Percentiles rank a stretch among this genome's conserved stretches.
Evolutionary conservation across 1,140 invertebrate genomes (phyloP).

Genomic region (Drosophila ananassae): DNA sequence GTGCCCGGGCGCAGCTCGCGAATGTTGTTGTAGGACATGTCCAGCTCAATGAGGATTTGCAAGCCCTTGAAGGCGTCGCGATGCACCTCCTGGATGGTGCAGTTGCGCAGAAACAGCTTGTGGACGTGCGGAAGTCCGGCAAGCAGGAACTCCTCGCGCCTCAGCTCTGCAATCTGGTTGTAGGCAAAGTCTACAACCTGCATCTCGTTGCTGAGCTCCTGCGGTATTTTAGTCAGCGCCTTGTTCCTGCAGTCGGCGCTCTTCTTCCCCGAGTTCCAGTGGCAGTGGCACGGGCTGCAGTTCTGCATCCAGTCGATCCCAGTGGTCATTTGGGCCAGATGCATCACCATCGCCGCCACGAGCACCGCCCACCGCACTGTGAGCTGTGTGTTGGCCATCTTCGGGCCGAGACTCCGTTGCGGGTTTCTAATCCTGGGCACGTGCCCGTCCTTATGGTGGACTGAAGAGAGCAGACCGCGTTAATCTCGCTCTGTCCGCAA

Average conservation of each 20-base stretch:
- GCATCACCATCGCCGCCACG: background rate
- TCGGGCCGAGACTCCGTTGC: background rate
- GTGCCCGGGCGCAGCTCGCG: conserved; percentile 88
- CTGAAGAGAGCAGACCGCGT: background rate
- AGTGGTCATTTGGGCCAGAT: background rate
- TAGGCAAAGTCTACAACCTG: conserved; percentile 90
- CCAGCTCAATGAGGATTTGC: conserved; percentile 92
- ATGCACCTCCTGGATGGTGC: conserved; percentile 89
- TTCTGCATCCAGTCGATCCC: conserved; percentile 86
- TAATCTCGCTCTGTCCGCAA: conserved; percentile 1
- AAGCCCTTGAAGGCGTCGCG: conserved; percentile 90
- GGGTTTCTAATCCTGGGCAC: background rate
- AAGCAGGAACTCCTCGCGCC: conserved; percentile 88
- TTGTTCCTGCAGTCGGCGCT: conserved; percentile 91
- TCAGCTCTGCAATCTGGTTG: conserved; percentile 88
- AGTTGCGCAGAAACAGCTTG: conserved; percentile 90
- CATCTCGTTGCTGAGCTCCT: conserved; percentile 89
- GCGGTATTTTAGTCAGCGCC: conserved; percentile 88
- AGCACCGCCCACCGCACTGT: background rate
- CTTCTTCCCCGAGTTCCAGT: conserved; percentile 92
- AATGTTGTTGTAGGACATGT: conserved; percentile 92
- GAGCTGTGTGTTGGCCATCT: background rate
- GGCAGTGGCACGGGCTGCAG: conserved; percentile 88
- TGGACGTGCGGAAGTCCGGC: conserved; percentile 91
- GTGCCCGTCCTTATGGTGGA: background rate